These are phyloP conservation scores for Mohoua ochrocephala DNA, from an alignment of 2,113 vertebrate species.

Conservation along the genomic window DNA sequence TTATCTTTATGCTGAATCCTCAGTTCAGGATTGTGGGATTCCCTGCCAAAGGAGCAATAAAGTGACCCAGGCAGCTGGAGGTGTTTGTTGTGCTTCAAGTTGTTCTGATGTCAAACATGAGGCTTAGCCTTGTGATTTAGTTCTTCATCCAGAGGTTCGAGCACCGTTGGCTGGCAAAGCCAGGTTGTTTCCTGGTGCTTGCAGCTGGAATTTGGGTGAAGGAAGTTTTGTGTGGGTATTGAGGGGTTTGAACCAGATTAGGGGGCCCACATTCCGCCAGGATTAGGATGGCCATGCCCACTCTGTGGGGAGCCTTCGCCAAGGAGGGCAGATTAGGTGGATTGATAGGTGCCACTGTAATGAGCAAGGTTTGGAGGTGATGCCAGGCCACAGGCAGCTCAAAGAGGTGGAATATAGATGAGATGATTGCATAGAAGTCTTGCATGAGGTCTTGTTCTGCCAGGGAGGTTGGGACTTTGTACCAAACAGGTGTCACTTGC, in stretches of 20 bases:
- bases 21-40: background rate
- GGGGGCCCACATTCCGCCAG: conserved; percentile 48
- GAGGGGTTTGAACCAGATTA: conserved; percentile 54
- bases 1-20: background rate
- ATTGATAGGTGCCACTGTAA: conserved; percentile 21
- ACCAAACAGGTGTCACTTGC: background rate
- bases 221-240: background rate
- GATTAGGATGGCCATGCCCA: conserved; percentile 43
- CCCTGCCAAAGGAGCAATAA: background rate
- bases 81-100: background rate
- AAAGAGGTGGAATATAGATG: background rate
- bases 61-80: background rate
- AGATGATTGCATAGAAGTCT: background rate
- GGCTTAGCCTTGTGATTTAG: background rate
- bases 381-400: background rate
- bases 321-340: conserved; percentile 16
- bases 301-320: background rate
- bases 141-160: background rate
- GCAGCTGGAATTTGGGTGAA: background rate
- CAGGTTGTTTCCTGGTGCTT: background rate
- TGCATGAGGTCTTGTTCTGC: background rate
- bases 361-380: background rate
- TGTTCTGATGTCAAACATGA: background rate
- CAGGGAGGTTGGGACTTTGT: background rate
- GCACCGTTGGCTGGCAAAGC: background rate